phyloP scores from a whole-genome alignment of 2,888 invertebrate genomes.

The Campopleginae sp. region DNA sequence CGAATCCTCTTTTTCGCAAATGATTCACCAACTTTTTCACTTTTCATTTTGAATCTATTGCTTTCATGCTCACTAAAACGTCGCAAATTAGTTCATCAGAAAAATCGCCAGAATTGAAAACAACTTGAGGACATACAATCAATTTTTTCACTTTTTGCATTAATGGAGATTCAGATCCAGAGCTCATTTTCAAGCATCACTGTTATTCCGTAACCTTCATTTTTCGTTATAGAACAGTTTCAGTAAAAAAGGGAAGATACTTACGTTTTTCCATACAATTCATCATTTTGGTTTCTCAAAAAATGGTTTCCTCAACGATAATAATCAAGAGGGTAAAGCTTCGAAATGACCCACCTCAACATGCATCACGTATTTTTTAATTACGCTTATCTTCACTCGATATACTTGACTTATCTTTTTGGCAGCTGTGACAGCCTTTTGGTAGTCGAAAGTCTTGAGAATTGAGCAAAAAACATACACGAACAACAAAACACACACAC shows the following conservation, averaged over 20 bases:
- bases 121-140: constrained; percentile 26
- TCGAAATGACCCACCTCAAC: constrained; percentile 5
- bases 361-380: not conserved
- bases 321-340: not conserved
- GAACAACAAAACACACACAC: not conserved
- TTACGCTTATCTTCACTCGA: constrained; percentile 42
- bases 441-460: constrained; percentile 63
- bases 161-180: not conserved
- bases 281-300: not conserved
- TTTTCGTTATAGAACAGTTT: not conserved
- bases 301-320: not conserved
- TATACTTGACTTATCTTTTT: constrained; percentile 44
- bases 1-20: constrained; percentile 4
- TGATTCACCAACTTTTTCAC: constrained; percentile 1
- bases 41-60: not conserved
- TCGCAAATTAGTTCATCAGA: constrained; percentile 1
- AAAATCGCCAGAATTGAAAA: not conserved
- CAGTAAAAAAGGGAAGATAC: not conserved
- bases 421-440: constrained; percentile 60
- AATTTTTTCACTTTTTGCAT: not conserved
- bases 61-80: not conserved
- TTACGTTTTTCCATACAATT: constrained; percentile 16
- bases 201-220: not conserved
- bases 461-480: constrained; percentile 5
- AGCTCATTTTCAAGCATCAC: not conserved